phyloP scores from a whole-genome alignment of 2,113 vertebrate genomes.

The Craseonycteris thonglongyai region DNA sequence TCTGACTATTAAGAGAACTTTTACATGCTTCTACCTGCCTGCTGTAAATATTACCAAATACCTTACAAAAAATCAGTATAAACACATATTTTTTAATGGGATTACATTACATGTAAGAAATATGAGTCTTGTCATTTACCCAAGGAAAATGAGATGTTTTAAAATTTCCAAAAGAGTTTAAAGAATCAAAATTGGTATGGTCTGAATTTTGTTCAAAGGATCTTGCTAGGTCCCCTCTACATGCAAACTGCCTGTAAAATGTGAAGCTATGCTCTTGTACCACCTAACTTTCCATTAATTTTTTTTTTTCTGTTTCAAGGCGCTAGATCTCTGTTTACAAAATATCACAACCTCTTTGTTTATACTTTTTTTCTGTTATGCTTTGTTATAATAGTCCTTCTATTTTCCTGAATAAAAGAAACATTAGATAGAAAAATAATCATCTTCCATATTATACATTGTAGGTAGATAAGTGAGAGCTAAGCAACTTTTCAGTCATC shows the following conservation, averaged over 20 bases:
- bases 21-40: background rate
- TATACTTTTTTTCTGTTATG: background rate
- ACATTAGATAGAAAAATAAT: background rate
- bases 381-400: background rate
- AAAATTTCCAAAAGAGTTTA: conserved; percentile 10
- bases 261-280: background rate
- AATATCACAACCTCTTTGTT: background rate
- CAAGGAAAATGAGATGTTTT: background rate
- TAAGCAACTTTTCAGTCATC: background rate
- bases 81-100: background rate
- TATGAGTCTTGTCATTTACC: background rate
- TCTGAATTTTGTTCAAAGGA: conserved; percentile 34
- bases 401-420: background rate
- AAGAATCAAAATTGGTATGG: background rate
- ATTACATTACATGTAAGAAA: background rate
- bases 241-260: background rate
- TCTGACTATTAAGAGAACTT: background rate
- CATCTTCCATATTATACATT: background rate
- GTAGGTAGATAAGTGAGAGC: background rate
- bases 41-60: background rate
- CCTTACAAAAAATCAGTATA: background rate
- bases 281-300: background rate
- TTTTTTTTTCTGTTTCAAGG: background rate
- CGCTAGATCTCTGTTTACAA: background rate
- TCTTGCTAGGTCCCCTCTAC: background rate